Evolutionary conservation across 1,140 invertebrate genomes (phyloP).

Genomic region (Nymphalis io): DNA sequence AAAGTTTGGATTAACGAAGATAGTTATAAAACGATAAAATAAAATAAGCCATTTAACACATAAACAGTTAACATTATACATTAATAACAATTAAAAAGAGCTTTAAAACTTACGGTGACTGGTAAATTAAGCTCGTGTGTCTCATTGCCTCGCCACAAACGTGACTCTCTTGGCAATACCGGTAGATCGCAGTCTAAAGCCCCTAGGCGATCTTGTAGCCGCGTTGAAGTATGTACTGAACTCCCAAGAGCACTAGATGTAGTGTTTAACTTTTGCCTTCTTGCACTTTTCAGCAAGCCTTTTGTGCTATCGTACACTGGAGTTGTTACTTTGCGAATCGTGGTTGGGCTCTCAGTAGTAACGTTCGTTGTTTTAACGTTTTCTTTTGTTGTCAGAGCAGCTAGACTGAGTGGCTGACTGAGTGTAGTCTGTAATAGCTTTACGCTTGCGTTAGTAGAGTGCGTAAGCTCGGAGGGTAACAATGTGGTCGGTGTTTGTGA

Average conservation of each 20-base stretch:
- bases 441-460: slow-evolving; percentile 44
- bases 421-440: slow-evolving; percentile 56
- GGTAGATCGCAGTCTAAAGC: slow-evolving; percentile 83
- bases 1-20: too few relatives aligned
- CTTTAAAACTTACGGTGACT: slow-evolving; percentile 80
- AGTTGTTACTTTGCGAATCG: slow-evolving; percentile 54
- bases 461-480: slow-evolving; percentile 42
- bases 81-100: neutral
- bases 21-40: too few relatives aligned
- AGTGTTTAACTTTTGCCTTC: slow-evolving; percentile 69
- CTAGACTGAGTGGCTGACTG: slow-evolving; percentile 44
- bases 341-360: slow-evolving; percentile 53
- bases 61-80: too few relatives aligned
- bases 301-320: slow-evolving; percentile 61
- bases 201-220: slow-evolving; percentile 82
- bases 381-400: slow-evolving; percentile 62
- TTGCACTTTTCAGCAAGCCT: slow-evolving; percentile 66
- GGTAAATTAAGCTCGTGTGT: slow-evolving; percentile 84
- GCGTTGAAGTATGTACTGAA: slow-evolving; percentile 52
- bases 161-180: slow-evolving; percentile 82
- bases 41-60: too few relatives aligned
- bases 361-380: slow-evolving; percentile 60
- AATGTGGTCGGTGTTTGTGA: slow-evolving; percentile 33
- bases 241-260: slow-evolving; percentile 57
- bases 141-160: slow-evolving; percentile 84